phyloP scores from a whole-genome alignment of 1,140 invertebrate species.

The Tetramorium simillimum region DNA sequence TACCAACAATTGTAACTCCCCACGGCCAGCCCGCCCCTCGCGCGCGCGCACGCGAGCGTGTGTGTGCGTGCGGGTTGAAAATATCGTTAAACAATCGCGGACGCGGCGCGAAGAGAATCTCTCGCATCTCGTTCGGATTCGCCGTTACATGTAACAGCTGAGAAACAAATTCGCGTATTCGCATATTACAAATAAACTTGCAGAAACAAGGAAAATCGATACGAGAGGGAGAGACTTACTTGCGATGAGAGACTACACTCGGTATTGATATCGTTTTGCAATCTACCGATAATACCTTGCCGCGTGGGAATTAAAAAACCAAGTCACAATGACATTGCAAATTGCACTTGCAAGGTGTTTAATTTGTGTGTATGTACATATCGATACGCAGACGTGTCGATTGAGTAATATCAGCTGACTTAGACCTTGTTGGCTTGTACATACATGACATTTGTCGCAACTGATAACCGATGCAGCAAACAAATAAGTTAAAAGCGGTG shows the following conservation, averaged over 20 bases:
- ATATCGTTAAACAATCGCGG: conserved; percentile 28
- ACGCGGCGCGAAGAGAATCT: not conserved
- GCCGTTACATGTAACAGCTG: not conserved
- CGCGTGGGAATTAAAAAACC: not conserved
- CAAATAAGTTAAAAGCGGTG: not conserved
- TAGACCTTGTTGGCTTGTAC: not conserved
- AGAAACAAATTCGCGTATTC: too few species aligned
- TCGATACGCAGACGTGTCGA: not conserved
- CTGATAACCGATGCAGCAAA: not conserved
- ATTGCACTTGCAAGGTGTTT: not conserved
- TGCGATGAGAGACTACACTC: too few species aligned
- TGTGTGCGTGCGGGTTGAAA: conserved; percentile 16
- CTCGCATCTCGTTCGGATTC: not conserved
- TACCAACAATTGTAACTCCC: conserved; percentile 64
- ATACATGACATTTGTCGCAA: not conserved
- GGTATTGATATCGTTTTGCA: not conserved
- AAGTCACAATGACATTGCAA: not conserved
- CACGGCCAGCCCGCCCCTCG: not conserved
- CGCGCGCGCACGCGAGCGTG: too few species aligned
- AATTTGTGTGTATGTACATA: not conserved
- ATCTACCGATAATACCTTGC: not conserved
- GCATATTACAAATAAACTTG: not conserved
- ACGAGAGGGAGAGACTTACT: too few species aligned
- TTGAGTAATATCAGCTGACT: not conserved
- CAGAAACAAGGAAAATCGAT: not conserved